These are phyloP conservation scores for Cariama cristata DNA, from an alignment of 2,113 vertebrate genomes.

Conservation along the genomic window DNA sequence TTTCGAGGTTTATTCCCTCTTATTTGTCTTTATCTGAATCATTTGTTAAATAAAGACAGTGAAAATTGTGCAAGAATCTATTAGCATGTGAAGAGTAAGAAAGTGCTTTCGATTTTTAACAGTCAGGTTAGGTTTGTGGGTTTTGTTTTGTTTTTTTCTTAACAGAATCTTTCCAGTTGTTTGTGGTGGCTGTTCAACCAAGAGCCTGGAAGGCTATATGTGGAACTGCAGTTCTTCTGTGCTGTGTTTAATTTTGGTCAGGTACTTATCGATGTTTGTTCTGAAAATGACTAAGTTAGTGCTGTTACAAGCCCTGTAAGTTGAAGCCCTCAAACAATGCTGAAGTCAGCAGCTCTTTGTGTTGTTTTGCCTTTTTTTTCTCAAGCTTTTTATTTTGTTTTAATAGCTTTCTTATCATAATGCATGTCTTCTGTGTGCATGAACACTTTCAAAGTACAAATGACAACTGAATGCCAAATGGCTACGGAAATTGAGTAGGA, in stretches of 20 bases:
- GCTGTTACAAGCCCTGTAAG: neutral
- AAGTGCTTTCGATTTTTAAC: constrained; percentile 2
- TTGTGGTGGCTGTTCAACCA: constrained; percentile 93
- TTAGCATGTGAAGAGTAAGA: neutral
- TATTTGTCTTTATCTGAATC: neutral
- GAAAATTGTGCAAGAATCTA: constrained; percentile 3
- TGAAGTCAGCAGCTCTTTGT: neutral
- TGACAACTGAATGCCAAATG: neutral
- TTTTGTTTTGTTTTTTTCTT: constrained; percentile 19
- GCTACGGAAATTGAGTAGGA: neutral
- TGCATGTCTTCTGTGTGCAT: neutral
- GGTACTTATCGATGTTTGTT: constrained; percentile 75
- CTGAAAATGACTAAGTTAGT: neutral
- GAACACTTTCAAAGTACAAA: neutral
- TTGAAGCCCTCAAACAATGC: neutral
- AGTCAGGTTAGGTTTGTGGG: neutral
- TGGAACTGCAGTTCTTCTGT: constrained; percentile 97
- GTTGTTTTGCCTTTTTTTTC: neutral
- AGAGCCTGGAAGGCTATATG: constrained; percentile 88
- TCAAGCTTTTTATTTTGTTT: neutral
- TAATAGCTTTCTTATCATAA: neutral
- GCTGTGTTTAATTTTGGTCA: constrained; percentile 94
- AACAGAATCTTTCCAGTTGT: constrained; percentile 92
- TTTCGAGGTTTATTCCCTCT: constrained; percentile 2
- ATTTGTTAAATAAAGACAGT: neutral